These are phyloP conservation scores for Dynastes maya DNA, from an alignment of 2,888 invertebrate genomes.

Conservation along the genomic window DNA sequence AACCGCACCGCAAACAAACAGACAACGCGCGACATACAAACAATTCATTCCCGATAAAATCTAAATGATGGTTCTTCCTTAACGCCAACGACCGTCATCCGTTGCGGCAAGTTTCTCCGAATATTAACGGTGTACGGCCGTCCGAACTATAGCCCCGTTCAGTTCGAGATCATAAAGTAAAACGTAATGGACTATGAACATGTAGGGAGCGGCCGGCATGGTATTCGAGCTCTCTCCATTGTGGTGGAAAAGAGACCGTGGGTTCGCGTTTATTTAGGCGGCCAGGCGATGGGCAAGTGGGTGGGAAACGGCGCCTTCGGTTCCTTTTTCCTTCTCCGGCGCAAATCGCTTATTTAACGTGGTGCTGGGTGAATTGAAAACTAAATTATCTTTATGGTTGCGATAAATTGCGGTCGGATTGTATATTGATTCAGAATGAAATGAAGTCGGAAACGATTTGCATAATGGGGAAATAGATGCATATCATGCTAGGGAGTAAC, in stretches of 20 bases:
- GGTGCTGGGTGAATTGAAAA: conserved; percentile 4
- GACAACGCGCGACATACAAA: background rate
- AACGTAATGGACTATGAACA: conserved; percentile 23
- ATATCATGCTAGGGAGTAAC: no score
- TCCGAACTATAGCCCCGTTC: no score
- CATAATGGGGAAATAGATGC: no score
- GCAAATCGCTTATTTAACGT: conserved; percentile 23
- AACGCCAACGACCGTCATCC: conserved; percentile 21
- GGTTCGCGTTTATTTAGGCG: background rate
- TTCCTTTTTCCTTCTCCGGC: background rate
- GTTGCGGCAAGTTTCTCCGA: background rate
- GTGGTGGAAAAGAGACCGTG: background rate
- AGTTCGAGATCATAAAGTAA: conserved; percentile 1
- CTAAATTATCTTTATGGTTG: conserved; percentile 1
- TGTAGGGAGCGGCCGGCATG: background rate
- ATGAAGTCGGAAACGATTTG: no score
- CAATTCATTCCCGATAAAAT: conserved; percentile 28
- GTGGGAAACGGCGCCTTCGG: no score
- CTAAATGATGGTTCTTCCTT: conserved; percentile 13
- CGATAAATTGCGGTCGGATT: no score
- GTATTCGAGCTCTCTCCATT: background rate
- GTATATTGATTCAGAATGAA: no score
- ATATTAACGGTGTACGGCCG: background rate
- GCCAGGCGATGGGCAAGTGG: no score
- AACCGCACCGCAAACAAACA: background rate